A percentile compares a stretch with the other conserved stretches of the same genome.
These are phyloP conservation scores for Gallinago media DNA, from an alignment of 2,113 vertebrate species.

Conservation along the genomic window DNA sequence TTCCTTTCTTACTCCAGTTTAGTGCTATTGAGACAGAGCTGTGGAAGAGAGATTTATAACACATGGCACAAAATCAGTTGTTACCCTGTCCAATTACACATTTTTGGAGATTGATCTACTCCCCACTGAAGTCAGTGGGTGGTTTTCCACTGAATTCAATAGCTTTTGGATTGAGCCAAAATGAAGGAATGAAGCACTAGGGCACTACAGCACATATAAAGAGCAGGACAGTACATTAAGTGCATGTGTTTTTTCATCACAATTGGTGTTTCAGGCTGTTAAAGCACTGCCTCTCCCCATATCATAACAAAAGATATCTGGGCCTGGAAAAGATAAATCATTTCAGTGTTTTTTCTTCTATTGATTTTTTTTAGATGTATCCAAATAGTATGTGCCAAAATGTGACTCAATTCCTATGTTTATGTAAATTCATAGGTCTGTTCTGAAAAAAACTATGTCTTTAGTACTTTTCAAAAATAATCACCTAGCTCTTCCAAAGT, in stretches of 20 bases:
- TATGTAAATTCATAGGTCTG: background rate
- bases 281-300: background rate
- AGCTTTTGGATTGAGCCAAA: background rate
- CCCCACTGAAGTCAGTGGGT: background rate
- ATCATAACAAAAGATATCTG: constrained; percentile 14
- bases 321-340: background rate
- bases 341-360: background rate
- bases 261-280: background rate
- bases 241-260: background rate
- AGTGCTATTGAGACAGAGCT: background rate
- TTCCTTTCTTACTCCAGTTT: background rate
- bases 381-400: background rate
- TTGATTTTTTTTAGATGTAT: background rate
- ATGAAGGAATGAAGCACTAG: constrained; percentile 24
- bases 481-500: background rate
- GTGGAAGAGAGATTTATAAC: constrained; percentile 13
- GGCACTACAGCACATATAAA: background rate
- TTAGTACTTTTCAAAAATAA: background rate
- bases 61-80: constrained; percentile 30
- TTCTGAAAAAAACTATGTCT: background rate
- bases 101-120: background rate
- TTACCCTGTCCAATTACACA: background rate
- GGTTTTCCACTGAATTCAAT: constrained; percentile 47
- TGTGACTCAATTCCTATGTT: background rate
- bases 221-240: constrained; percentile 6